Evolutionary conservation across 1,140 invertebrate genomes (phyloP), one percentile per base, ranked within the genome.

Genomic region (Schlechtendalia chinensis): DNA sequence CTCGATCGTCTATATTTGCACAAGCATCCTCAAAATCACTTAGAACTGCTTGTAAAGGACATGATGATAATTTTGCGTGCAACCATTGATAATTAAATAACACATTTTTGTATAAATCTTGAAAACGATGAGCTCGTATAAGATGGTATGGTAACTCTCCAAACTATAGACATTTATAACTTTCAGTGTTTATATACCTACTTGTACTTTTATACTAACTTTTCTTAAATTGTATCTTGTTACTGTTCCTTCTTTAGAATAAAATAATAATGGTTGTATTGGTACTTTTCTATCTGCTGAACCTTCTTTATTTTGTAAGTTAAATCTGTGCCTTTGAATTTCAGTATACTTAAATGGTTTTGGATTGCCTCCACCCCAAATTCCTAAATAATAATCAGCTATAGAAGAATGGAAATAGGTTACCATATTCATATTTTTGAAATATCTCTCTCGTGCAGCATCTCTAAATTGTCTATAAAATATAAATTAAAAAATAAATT

Each of bases 61-160:
- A 98, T 82, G 95, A 96, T 82, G 92, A 93, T 1, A 99, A 87
- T 86, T 99, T 99, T 0, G 96, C 96, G 85, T 98, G 96, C 0
- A 99, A 88, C 95, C 97, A 99, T 82, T 96, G 92, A 85, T 98
- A 99, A 86, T 98, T 98, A 86, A 99, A 99, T 0, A 99, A 88
- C 14, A 98, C 96, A 84, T 97, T 91, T 72, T 94, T 91, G 85
- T 97, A 98, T 0, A 99, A 87, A 86, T 98, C 96, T 81, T 94
- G 93, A 84, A 96, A 97, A 32, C 97, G 90, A 77, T 93, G 90
- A 0, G 96, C 93, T 19, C 96, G 88, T 0, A 98, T 91, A 83
- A 99, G 87, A 85, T 99, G 97, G 86, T 93, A 99, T 0, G 98
- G 97, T 63, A 99, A 86, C 85, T 99, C 97, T 10, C 97, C 95